Percentiles rank a stretch among this genome's conserved stretches.
phyloP scores from a whole-genome alignment of 1,140 invertebrate genomes.

The Amyelois transitella region DNA sequence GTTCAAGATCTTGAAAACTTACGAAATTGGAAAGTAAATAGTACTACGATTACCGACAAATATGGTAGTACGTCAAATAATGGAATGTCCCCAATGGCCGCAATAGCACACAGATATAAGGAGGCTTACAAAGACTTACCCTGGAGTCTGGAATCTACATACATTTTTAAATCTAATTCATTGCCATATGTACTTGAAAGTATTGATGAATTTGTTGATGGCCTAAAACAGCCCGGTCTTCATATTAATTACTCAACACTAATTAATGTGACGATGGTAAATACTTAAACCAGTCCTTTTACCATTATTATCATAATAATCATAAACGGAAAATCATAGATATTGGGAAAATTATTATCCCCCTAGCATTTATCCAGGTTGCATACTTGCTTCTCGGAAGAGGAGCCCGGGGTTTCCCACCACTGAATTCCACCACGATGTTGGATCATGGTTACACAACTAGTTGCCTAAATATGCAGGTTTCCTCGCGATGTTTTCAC shows the following conservation, averaged over 20 bases:
- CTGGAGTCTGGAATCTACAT: conserved; percentile 26
- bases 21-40: conserved; percentile 29
- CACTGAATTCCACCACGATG: too few species aligned
- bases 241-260: not conserved
- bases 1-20: conserved; percentile 55
- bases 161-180: conserved; percentile 33
- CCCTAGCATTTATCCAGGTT: too few species aligned
- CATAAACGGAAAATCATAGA: too few species aligned
- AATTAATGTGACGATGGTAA: not conserved
- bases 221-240: conserved; percentile 12
- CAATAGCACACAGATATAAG: conserved; percentile 39
- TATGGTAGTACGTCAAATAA: conserved; percentile 39
- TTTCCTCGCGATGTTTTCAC: too few species aligned
- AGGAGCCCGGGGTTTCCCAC: too few species aligned
- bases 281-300: not conserved
- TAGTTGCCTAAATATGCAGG: too few species aligned
- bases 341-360: too few species aligned
- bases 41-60: conserved; percentile 28
- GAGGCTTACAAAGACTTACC: conserved; percentile 42
- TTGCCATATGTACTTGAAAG: conserved; percentile 41
- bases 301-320: too few species aligned
- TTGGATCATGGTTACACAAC: too few species aligned
- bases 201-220: conserved; percentile 36
- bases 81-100: conserved; percentile 40
- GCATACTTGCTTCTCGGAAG: too few species aligned